phyloP scores from a whole-genome alignment of 1,140 invertebrate species.

The Caerostris darwini region DNA sequence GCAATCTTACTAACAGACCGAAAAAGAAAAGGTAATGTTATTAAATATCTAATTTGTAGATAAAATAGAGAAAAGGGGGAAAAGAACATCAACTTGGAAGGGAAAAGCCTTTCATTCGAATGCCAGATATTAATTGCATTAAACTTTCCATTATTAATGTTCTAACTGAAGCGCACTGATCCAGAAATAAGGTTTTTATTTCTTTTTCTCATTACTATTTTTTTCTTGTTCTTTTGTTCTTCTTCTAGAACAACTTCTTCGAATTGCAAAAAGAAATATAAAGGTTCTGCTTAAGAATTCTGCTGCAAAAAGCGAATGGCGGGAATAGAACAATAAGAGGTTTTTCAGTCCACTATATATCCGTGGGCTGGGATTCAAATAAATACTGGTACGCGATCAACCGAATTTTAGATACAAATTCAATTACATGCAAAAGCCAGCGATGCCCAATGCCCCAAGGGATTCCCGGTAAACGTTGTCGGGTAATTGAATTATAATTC shows the following conservation, averaged over 20 bases:
- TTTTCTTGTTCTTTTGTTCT: slow-evolving; percentile 31
- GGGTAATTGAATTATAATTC: slow-evolving; percentile 77
- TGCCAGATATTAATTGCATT: slow-evolving; percentile 77
- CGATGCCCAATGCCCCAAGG: slow-evolving; percentile 66
- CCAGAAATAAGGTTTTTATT: slow-evolving; percentile 66
- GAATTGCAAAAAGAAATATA: slow-evolving; percentile 32
- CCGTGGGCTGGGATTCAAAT: slow-evolving; percentile 76
- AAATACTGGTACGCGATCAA: slow-evolving; percentile 75
- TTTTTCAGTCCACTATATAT: slow-evolving; percentile 75
- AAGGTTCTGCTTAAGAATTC: slow-evolving; percentile 64
- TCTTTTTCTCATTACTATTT: slow-evolving; percentile 30
- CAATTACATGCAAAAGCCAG: slow-evolving; percentile 70
- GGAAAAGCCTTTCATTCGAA: slow-evolving; percentile 56
- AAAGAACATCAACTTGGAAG: slow-evolving; percentile 52
- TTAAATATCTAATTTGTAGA: slow-evolving; percentile 78
- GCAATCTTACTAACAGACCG: slow-evolving; percentile 67
- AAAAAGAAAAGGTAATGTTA: slow-evolving; percentile 73
- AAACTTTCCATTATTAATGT: slow-evolving; percentile 78
- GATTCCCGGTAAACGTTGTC: slow-evolving; percentile 75
- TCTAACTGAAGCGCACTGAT: slow-evolving; percentile 73
- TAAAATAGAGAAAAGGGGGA: slow-evolving; percentile 71
- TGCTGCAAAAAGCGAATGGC: slow-evolving; percentile 23
- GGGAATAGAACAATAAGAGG: slow-evolving; percentile 64
- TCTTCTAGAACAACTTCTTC: slow-evolving; percentile 22
- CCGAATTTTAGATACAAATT: slow-evolving; percentile 77